Percentiles rank a stretch among this genome's conserved stretches.
Evolutionary conservation across 2,113 vertebrate species (phyloP).

Genomic region (Urocynchramus pylzowi): DNA sequence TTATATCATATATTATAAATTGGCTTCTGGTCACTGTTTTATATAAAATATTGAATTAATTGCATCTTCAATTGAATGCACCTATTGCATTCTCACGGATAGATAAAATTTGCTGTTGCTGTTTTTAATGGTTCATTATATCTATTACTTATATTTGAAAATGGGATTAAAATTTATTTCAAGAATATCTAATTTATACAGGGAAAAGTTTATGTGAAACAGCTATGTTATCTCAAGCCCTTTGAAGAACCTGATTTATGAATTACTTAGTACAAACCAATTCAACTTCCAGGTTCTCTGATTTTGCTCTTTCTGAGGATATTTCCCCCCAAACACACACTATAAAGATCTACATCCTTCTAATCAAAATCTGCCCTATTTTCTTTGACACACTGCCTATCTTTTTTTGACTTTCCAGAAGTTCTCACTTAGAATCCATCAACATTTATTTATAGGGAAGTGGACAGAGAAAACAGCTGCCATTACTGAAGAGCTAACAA

Average conservation of each 20-base stretch:
- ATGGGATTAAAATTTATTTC: background rate
- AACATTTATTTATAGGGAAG: background rate
- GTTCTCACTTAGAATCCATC: background rate
- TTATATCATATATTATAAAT: background rate
- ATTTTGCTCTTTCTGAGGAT: background rate
- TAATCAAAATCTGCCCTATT: background rate
- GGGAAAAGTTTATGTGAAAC: background rate
- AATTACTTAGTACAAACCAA: background rate
- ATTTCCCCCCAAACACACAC: background rate
- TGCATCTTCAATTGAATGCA: background rate
- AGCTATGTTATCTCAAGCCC: background rate
- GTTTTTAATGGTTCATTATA: background rate
- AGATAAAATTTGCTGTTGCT: background rate
- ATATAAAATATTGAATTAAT: background rate
- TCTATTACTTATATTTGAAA: background rate
- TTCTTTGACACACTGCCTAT: background rate
- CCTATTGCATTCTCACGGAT: background rate
- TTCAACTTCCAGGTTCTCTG: background rate
- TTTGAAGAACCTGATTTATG: background rate
- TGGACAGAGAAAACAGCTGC: background rate
- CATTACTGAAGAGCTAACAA: background rate
- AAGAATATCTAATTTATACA: background rate
- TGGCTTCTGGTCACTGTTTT: background rate
- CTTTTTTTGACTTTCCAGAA: background rate
- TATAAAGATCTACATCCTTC: background rate